Evolutionary conservation across 2,113 vertebrate species (phyloP).

Genomic region (Eira barbara): DNA sequence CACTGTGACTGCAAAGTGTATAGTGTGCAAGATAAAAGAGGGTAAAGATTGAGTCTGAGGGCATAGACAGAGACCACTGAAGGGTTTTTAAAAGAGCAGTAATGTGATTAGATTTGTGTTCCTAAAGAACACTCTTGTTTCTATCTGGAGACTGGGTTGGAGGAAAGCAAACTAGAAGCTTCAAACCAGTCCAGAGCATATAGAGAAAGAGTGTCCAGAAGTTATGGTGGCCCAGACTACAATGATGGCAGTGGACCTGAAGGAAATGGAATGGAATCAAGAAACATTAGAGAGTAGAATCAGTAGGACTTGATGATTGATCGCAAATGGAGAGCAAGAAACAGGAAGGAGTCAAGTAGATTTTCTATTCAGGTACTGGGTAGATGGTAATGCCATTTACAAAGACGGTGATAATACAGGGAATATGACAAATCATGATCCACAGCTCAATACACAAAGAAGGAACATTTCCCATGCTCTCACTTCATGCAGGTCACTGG

Average conservation of each 20-base stretch:
- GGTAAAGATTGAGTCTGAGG: background rate
- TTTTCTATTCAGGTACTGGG: background rate
- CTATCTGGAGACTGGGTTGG: background rate
- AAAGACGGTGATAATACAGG: background rate
- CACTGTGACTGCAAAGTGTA: background rate
- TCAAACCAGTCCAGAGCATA: background rate
- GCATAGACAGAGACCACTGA: background rate
- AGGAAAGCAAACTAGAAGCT: background rate
- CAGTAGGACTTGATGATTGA: background rate
- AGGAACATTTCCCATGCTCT: background rate
- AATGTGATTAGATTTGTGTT: background rate
- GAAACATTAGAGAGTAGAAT: background rate
- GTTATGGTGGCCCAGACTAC: background rate
- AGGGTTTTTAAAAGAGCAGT: background rate
- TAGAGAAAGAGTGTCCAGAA: background rate
- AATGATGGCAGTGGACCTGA: background rate
- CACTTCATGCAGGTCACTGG: background rate
- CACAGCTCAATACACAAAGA: background rate
- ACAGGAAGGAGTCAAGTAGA: background rate
- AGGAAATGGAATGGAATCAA: background rate
- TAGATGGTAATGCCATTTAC: background rate
- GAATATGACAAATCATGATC: background rate
- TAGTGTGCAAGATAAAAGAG: background rate
- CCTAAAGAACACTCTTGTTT: background rate
- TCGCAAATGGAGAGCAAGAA: background rate